Evolutionary conservation across 2,797 vertebrate species (phyloP), one percentile per base, ranked within the genome.

Genomic region (Falco peregrinus): DNA sequence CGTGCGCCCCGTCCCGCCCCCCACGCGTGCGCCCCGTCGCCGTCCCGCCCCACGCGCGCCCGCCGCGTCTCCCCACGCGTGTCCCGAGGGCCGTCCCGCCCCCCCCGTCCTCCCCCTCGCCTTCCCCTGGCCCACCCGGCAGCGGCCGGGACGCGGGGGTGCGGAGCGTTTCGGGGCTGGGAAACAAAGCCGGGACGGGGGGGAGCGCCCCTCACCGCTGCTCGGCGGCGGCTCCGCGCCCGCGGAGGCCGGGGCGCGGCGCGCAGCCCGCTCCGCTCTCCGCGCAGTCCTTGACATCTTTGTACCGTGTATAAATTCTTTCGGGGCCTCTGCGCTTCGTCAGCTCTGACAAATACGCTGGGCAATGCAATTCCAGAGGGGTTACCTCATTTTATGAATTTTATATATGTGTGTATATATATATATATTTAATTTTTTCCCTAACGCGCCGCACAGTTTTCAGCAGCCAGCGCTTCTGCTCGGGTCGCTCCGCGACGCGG

Each of bases 251-350:
- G 22, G 28, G 39, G 15, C 6, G 53, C 18, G 33, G 24, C 45
- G 22, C 28, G n/a, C 77, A 56, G 45, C 43, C n/a, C 60, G 39
- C 81, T 70, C 61, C 64, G 64, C 75, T 50, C 79, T 41, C 61
- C 69, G 74, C 92, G 75, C 92, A 95, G 92, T 39, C 94, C 92
- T 96, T 96, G 97, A 96, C 97, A 96, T 97, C 96, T 97, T 96
- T 95, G 94, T 92, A 91, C 97, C 95, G 93, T 69, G 96, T 93
- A 83, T 91, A 97, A 98, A 97, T 97, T 96, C 97, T 97, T 97
- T 95, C 74, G 81, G 87, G 94, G 95, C 92, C 97, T 95, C 97
- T 97, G 97, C 87, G 94, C 97, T 98, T 98, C 97, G 97, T 97
- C 97, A 97, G 94, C 93, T 28, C 97, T 97, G 97, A 97, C 97